Conservation (phyloP, 2,888 invertebrate species). For the Falcaria lacertinaria region DNA sequence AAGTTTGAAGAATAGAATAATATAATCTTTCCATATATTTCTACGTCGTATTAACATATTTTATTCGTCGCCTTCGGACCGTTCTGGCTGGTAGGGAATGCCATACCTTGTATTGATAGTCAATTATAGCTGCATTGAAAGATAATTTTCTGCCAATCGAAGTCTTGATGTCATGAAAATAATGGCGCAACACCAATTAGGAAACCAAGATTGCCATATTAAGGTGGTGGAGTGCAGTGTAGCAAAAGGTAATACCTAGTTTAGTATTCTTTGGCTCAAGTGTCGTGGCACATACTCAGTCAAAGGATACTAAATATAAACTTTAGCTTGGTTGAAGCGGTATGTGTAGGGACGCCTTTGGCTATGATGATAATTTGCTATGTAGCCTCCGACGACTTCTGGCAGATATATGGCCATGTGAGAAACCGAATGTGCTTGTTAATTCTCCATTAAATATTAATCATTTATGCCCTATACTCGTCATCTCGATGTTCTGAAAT, state of each 20-base stretch:
- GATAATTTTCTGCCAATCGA: not conserved
- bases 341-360: not conserved
- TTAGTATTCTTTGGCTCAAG: not conserved
- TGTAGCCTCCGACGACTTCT: not conserved
- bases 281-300: too few relatives aligned
- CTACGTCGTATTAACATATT: too few relatives aligned
- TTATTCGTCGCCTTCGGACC: too few relatives aligned
- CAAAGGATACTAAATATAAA: too few relatives aligned
- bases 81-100: too few relatives aligned
- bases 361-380: not conserved
- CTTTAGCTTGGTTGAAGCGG: too few relatives aligned
- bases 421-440: not conserved
- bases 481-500: too few relatives aligned
- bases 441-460: not conserved
- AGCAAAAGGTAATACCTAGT: not conserved
- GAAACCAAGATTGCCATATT: not conserved
- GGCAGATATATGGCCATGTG: not conserved
- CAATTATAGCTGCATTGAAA: not conserved
- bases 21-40: too few relatives aligned
- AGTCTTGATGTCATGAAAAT: not conserved
- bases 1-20: too few relatives aligned
- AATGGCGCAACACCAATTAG: not conserved
- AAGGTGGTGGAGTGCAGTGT: too few relatives aligned
- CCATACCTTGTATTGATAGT: too few relatives aligned
- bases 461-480: too few relatives aligned